Percentiles rank a stretch among this genome's conserved stretches.
Evolutionary conservation across 2,113 vertebrate species (phyloP).

Genomic region (Trachemys scripta): DNA sequence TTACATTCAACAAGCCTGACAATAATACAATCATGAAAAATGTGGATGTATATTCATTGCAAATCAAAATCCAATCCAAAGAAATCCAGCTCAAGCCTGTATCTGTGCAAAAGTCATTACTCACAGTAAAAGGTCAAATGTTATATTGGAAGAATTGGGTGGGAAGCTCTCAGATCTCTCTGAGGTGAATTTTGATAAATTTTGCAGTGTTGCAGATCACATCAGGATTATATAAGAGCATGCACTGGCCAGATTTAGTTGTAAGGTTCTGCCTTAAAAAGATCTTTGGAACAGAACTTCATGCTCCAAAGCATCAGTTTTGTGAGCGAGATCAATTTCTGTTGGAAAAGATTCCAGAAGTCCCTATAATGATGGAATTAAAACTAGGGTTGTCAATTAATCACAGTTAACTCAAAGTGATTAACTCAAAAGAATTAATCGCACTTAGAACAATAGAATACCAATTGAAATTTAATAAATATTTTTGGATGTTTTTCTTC

Average conservation of each 20-base stretch:
- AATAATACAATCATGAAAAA: constrained; percentile 30
- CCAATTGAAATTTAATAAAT: too few relatives aligned
- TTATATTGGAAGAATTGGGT: neutral
- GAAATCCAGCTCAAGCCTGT: neutral
- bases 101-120: constrained; percentile 32
- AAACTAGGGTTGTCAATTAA: neutral
- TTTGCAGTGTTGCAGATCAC: neutral
- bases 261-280: neutral
- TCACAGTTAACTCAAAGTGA: too few relatives aligned
- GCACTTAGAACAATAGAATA: too few relatives aligned
- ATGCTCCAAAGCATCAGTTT: neutral
- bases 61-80: neutral
- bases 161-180: neutral
- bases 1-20: constrained; percentile 29
- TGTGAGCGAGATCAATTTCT: neutral
- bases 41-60: neutral
- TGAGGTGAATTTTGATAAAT: neutral
- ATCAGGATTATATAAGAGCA: neutral
- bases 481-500: too few relatives aligned
- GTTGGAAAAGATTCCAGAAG: neutral
- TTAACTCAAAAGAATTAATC: too few relatives aligned
- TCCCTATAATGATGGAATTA: neutral
- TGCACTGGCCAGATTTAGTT: neutral
- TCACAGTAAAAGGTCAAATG: neutral
- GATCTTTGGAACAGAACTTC: neutral